phyloP scores from a whole-genome alignment of 92 coral and sea anemone genomes.

The Scolanthus callimorphus region DNA sequence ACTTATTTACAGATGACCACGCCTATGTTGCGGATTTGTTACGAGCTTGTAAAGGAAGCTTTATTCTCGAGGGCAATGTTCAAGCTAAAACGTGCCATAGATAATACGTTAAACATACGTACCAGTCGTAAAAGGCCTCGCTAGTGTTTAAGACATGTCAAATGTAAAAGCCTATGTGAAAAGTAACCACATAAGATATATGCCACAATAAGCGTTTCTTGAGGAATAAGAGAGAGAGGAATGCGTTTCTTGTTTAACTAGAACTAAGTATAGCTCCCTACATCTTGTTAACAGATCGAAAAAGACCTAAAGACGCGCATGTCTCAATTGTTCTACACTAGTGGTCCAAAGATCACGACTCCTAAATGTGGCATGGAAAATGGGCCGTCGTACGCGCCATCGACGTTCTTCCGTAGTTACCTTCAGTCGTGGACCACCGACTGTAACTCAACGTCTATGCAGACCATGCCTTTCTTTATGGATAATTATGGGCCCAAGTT shows the following conservation, averaged over 20 bases:
- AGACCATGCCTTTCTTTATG: slow-evolving; percentile 78
- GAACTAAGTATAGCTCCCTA: background rate
- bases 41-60: too few species aligned
- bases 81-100: too few species aligned
- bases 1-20: too few species aligned
- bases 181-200: too few species aligned
- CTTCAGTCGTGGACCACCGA: background rate
- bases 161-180: too few species aligned
- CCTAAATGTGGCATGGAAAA: slow-evolving; percentile 49
- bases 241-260: background rate
- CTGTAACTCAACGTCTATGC: slow-evolving; percentile 4
- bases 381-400: slow-evolving; percentile 46
- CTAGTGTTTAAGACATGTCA: too few species aligned
- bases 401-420: slow-evolving; percentile 56
- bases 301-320: slow-evolving; percentile 30
- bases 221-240: too few species aligned
- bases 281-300: slow-evolving; percentile 25
- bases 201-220: too few species aligned
- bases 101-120: too few species aligned
- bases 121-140: too few species aligned
- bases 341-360: slow-evolving; percentile 46
- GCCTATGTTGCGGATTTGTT: too few species aligned
- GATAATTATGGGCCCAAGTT: slow-evolving; percentile 83
- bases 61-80: too few species aligned
- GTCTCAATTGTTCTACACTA: slow-evolving; percentile 49